These are phyloP conservation scores for Rattus rattus DNA, from an alignment of 2,113 vertebrate genomes.

Conservation along the genomic window DNA sequence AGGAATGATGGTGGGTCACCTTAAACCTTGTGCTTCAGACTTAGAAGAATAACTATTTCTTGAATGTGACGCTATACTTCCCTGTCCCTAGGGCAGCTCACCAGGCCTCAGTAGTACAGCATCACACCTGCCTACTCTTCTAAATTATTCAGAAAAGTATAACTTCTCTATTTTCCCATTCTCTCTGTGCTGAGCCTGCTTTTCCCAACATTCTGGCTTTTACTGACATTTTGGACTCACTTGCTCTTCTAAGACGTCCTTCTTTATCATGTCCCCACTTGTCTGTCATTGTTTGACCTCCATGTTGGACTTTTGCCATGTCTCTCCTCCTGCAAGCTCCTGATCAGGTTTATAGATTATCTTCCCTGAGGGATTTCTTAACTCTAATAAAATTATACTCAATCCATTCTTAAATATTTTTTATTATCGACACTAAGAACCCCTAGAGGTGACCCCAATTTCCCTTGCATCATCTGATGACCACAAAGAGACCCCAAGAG, in stretches of 20 bases:
- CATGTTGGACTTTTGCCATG: not conserved
- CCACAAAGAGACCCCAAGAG: not conserved
- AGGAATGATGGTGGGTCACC: not conserved
- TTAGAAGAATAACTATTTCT: not conserved
- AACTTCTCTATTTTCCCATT: not conserved
- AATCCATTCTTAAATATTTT: not conserved
- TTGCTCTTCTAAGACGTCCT: not conserved
- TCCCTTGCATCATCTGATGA: no score
- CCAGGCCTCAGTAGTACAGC: not conserved
- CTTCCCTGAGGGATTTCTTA: not conserved
- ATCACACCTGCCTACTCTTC: no score
- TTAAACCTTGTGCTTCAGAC: not conserved
- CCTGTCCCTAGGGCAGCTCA: not conserved
- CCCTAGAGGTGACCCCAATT: not conserved
- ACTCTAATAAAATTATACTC: not conserved
- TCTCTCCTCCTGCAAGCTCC: not conserved
- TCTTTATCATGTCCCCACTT: not conserved
- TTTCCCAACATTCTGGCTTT: not conserved
- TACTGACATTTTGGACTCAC: not conserved
- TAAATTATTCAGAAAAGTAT: not conserved
- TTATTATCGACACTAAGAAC: not conserved
- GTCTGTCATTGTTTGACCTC: not conserved
- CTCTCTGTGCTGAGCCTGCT: not conserved
- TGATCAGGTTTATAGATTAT: not conserved
- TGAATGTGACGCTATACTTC: not conserved